phyloP scores from a whole-genome alignment of 2,113 vertebrate genomes.

The Chloropsis hardwickii region DNA sequence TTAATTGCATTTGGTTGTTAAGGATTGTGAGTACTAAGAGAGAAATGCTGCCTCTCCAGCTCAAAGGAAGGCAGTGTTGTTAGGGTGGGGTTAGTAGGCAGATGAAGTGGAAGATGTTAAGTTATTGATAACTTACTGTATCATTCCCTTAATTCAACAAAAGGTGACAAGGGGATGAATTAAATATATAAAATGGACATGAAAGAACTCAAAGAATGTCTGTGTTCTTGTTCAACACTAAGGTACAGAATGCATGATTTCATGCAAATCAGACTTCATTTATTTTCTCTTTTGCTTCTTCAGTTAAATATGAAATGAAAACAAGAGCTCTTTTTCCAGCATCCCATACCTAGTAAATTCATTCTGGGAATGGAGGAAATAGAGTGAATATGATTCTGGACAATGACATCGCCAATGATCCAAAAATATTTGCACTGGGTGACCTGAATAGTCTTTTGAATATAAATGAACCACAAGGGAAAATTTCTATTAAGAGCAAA shows the following conservation, averaged over 20 bases:
- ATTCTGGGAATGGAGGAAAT: slow-evolving; percentile 26
- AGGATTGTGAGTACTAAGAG: neutral
- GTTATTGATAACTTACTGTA: neutral
- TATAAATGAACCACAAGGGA: slow-evolving; percentile 47
- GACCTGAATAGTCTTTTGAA: slow-evolving; percentile 39
- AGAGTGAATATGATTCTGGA: slow-evolving; percentile 34
- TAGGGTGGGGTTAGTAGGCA: neutral
- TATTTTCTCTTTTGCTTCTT: slow-evolving; percentile 21
- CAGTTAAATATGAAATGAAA: slow-evolving; percentile 24
- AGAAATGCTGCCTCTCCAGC: neutral
- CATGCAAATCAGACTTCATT: slow-evolving; percentile 55
- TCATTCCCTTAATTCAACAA: slow-evolving; percentile 1
- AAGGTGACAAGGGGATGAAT: slow-evolving; percentile 18
- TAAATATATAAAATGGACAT: slow-evolving; percentile 14
- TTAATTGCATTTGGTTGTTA: neutral
- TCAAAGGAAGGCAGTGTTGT: neutral
- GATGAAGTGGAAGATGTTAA: neutral
- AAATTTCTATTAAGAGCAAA: slow-evolving; percentile 54
- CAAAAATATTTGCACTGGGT: slow-evolving; percentile 55
- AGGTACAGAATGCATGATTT: slow-evolving; percentile 43
- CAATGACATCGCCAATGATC: slow-evolving; percentile 14
- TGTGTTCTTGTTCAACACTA: slow-evolving; percentile 19
- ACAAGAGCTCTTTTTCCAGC: neutral
- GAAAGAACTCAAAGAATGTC: neutral
- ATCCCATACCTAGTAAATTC: slow-evolving; percentile 1